phyloP scores from a whole-genome alignment of 2,888 invertebrate species.

The Lycia hirtaria region DNA sequence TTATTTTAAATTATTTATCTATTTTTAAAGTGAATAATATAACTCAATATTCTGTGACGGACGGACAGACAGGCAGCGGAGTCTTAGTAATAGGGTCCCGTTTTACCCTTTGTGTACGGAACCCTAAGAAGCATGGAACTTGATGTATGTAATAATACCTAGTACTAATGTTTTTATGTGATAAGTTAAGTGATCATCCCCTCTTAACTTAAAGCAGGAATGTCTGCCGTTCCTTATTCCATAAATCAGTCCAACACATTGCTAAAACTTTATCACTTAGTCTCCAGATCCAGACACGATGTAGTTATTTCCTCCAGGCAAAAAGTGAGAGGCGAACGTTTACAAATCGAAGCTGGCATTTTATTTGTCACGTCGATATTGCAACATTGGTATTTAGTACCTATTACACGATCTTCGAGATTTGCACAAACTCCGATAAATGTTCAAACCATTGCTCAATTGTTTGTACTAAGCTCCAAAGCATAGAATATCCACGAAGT shows the following conservation, averaged over 20 bases:
- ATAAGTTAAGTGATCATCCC: too few species aligned
- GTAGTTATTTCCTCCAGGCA: constrained; percentile 46
- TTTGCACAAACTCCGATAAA: constrained; percentile 19
- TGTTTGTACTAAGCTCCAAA: too few species aligned
- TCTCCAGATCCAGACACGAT: background rate
- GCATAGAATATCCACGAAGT: constrained; percentile 8
- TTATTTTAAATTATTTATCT: too few species aligned
- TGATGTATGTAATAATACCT: too few species aligned
- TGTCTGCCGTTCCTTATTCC: background rate
- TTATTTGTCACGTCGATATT: constrained; percentile 74
- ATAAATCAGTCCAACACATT: background rate
- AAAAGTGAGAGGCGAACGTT: constrained; percentile 65
- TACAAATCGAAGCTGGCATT: constrained; percentile 58
- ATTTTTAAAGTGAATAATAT: too few species aligned
- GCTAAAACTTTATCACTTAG: background rate
- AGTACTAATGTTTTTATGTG: too few species aligned
- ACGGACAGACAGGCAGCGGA: too few species aligned
- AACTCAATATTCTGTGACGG: too few species aligned
- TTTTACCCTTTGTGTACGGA: too few species aligned
- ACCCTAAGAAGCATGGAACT: too few species aligned
- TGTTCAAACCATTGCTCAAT: constrained; percentile 5
- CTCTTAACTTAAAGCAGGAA: too few species aligned
- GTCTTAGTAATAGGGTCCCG: too few species aligned
- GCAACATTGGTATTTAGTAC: constrained; percentile 65
- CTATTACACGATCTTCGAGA: constrained; percentile 12